These are phyloP conservation scores for Glossophaga mutica DNA, from an alignment of 2,797 vertebrate genomes.

Conservation along the genomic window DNA sequence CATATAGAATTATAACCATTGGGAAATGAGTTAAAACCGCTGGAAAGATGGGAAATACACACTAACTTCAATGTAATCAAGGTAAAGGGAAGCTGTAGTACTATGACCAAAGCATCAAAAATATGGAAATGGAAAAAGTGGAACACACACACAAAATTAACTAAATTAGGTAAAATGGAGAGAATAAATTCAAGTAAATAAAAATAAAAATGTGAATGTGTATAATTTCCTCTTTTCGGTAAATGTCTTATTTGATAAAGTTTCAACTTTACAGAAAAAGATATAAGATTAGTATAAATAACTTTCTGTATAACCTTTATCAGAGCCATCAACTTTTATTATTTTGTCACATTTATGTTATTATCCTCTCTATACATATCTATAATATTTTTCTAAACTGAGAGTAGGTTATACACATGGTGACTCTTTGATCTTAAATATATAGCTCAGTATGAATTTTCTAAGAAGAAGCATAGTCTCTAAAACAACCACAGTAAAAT, in stretches of 20 bases:
- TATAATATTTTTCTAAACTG: background rate
- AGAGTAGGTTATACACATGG: background rate
- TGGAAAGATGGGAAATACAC: background rate
- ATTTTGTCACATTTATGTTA: background rate
- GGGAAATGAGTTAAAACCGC: background rate
- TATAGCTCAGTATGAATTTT: background rate
- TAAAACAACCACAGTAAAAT: background rate
- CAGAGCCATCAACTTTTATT: background rate
- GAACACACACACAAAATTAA: too few species aligned
- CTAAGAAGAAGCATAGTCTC: background rate
- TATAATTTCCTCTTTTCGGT: background rate
- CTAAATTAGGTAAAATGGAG: too few species aligned
- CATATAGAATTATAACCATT: background rate
- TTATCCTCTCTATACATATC: background rate
- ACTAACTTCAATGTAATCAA: background rate
- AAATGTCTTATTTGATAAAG: background rate
- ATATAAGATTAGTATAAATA: background rate
- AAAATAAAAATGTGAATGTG: too few species aligned
- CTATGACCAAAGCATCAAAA: background rate
- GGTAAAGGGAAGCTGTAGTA: background rate
- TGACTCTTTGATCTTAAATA: background rate
- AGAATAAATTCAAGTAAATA: background rate
- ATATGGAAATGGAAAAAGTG: background rate
- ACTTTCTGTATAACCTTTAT: background rate
- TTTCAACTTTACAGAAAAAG: background rate